phyloP scores from a whole-genome alignment of 2,797 vertebrate species.

The Ptychobarbus kaznakovi region DNA sequence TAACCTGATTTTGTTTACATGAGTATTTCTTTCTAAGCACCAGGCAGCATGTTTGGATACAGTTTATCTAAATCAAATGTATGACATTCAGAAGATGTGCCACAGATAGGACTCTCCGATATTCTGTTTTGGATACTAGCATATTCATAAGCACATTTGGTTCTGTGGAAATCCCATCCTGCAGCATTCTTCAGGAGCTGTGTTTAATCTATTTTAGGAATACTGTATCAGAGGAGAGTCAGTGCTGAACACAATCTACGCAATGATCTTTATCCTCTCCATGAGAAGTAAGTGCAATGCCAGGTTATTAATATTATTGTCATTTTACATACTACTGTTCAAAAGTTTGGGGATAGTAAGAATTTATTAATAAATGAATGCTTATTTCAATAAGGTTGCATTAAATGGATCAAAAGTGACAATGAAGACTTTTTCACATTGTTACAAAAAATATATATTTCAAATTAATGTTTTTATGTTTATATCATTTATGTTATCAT shows the following conservation, averaged over 20 bases:
- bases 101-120: neutral
- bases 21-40: neutral
- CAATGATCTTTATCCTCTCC: constrained; percentile 71
- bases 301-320: neutral
- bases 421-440: neutral
- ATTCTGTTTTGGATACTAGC: neutral
- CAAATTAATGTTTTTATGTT: too few species aligned
- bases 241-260: constrained; percentile 81
- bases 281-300: constrained; percentile 79
- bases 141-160: neutral
- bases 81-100: neutral
- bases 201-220: constrained; percentile 67
- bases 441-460: too few species aligned
- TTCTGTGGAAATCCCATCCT: neutral
- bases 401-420: neutral
- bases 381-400: neutral
- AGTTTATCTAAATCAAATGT: neutral
- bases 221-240: constrained; percentile 80
- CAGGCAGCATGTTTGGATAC: neutral
- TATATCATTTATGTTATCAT: too few species aligned
- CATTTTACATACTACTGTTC: neutral
- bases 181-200: neutral
- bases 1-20: neutral
- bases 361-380: neutral
- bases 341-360: neutral